These are phyloP conservation scores for Daphoenositta chrysoptera DNA, from an alignment of 2,113 vertebrate species.

Conservation along the genomic window DNA sequence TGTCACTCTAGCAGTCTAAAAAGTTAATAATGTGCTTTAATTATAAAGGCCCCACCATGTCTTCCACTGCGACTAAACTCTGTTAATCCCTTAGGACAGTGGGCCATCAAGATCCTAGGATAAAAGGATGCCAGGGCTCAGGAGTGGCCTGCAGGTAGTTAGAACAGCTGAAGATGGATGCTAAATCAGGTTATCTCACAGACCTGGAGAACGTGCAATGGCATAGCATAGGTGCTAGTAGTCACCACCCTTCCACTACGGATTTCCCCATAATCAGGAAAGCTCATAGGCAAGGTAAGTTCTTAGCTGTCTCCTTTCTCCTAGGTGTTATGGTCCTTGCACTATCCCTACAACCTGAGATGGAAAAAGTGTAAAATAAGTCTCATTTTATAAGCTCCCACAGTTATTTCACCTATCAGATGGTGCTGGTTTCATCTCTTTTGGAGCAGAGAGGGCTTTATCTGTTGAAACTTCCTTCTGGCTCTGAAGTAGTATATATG, in stretches of 20 bases:
- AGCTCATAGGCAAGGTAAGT: not conserved
- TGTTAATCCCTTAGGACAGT: not conserved
- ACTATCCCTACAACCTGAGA: not conserved
- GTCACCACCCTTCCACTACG: not conserved
- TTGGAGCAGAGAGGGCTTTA: not conserved
- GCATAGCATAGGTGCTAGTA: not conserved
- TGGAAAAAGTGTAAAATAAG: not conserved
- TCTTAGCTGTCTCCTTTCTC: not conserved
- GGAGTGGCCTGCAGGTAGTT: not conserved
- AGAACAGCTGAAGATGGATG: not conserved
- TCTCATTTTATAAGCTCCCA: not conserved
- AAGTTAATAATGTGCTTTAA: not conserved
- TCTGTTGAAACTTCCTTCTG: not conserved
- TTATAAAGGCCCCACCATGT: not conserved
- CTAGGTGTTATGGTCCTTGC: not conserved
- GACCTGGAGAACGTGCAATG: not conserved
- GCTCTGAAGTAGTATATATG: not conserved
- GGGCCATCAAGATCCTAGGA: accelerated
- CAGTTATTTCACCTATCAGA: not conserved
- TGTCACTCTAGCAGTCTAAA: not conserved
- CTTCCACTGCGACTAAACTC: not conserved
- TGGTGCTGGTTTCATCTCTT: not conserved
- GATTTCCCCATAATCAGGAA: not conserved
- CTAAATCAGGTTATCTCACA: not conserved
- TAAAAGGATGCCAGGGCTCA: not conserved